Percentiles rank a stretch among this genome's conserved stretches.
These are phyloP conservation scores for Panulirus ornatus DNA, from an alignment of 1,140 invertebrate genomes.

Conservation along the genomic window DNA sequence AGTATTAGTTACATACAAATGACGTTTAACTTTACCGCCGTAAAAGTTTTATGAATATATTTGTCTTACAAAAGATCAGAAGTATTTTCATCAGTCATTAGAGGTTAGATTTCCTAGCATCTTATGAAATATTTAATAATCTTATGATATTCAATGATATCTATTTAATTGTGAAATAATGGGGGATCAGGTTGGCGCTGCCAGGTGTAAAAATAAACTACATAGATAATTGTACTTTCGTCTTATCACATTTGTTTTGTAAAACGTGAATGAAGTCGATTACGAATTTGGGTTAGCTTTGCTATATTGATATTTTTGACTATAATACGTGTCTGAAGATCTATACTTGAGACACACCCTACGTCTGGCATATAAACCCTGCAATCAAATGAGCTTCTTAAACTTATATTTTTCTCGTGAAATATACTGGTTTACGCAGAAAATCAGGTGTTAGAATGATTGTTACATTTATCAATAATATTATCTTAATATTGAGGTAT, in stretches of 20 bases:
- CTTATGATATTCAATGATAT: neutral
- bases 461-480: neutral
- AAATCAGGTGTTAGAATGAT: neutral
- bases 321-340: neutral
- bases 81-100: too few species aligned
- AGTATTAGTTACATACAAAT: too few species aligned
- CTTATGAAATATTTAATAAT: too few species aligned
- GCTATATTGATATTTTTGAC: neutral
- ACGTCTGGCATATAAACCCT: slow-evolving; percentile 66
- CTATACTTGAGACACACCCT: slow-evolving; percentile 52
- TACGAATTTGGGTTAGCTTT: neutral
- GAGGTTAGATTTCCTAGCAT: too few species aligned
- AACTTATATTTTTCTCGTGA: neutral
- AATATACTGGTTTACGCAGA: neutral
- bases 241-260: neutral
- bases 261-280: neutral
- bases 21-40: too few species aligned
- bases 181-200: slow-evolving; percentile 22
- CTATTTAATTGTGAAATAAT: neutral
- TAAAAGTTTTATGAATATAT: too few species aligned
- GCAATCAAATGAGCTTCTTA: slow-evolving; percentile 17
- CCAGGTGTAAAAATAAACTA: slow-evolving; percentile 48
- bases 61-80: too few species aligned
- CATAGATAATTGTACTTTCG: neutral
- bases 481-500: neutral